phyloP scores from a whole-genome alignment of 2,113 vertebrate species.

The Nothoprocta pentlandii region DNA sequence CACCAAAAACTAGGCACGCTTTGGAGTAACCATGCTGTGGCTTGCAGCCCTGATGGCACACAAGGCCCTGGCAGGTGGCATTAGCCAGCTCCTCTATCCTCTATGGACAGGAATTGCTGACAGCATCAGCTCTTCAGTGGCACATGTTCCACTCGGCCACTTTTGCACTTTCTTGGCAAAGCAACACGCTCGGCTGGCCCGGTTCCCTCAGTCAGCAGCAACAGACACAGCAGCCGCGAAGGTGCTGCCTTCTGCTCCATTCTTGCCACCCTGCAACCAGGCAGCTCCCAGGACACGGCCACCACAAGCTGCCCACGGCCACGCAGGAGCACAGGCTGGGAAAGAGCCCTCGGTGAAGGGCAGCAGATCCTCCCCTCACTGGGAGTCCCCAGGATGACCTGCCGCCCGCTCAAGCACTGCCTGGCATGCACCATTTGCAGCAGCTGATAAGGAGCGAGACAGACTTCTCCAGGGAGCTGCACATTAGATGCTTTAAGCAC shows the following conservation, averaged over 20 bases:
- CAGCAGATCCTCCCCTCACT: accelerated
- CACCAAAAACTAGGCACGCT: background rate
- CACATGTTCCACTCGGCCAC: background rate
- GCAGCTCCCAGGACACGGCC: background rate
- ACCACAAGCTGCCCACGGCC: background rate
- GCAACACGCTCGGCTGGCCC: background rate
- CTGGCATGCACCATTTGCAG: background rate
- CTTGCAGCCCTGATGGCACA: accelerated
- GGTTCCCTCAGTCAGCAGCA: background rate
- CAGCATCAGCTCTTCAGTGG: background rate
- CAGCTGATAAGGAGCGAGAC: background rate
- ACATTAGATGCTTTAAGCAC: background rate
- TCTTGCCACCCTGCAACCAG: background rate
- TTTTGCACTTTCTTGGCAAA: background rate
- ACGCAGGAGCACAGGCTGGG: background rate
- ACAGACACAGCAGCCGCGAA: background rate
- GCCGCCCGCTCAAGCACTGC: background rate
- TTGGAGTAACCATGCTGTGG: background rate
- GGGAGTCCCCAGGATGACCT: background rate
- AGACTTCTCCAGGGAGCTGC: background rate
- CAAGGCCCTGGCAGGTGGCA: background rate
- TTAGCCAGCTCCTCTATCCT: background rate
- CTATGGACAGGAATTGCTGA: background rate
- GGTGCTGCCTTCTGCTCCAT: background rate
- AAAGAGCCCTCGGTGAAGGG: accelerated